A percentile compares a stretch with the other conserved stretches of the same genome.
Conservation (phyloP, 2,888 invertebrate species). For the Punctoribates punctum region DNA sequence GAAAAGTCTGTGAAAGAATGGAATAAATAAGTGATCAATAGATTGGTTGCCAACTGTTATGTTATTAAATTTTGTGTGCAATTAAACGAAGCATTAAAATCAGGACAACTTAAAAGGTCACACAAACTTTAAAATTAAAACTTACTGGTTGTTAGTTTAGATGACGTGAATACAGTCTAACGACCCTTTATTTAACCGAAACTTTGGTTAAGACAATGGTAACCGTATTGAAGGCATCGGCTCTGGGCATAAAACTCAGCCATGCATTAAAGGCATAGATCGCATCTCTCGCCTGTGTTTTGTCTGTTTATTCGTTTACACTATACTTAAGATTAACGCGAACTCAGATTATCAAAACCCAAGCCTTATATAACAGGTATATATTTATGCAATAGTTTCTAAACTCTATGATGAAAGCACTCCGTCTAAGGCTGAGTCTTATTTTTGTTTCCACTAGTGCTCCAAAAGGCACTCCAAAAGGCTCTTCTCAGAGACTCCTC, state of each 20-base stretch:
- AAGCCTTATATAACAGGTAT: slow-evolving; percentile 16
- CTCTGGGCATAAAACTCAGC: neutral
- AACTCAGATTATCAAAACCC: slow-evolving; percentile 14
- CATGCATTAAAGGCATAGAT: slow-evolving; percentile 28
- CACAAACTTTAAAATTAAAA: slow-evolving; percentile 4
- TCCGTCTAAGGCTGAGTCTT: slow-evolving; percentile 5
- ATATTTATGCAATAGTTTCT: slow-evolving; percentile 24
- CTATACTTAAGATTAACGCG: slow-evolving; percentile 25
- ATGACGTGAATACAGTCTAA: slow-evolving; percentile 23
- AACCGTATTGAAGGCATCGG: slow-evolving; percentile 18
- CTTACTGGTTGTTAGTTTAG: slow-evolving; percentile 27
- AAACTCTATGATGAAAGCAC: slow-evolving; percentile 28
- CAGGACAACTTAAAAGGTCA: slow-evolving; percentile 26
- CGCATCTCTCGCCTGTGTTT: slow-evolving; percentile 18
- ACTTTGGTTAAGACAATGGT: slow-evolving; percentile 25
- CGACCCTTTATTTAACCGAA: slow-evolving; percentile 27
- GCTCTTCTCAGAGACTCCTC: too few relatives aligned
- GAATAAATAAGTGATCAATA: slow-evolving; percentile 4
- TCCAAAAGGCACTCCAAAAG: neutral
- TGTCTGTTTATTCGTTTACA: slow-evolving; percentile 17
- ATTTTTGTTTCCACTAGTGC: neutral
- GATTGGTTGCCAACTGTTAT: neutral
- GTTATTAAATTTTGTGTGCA: neutral
- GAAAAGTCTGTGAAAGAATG: neutral
- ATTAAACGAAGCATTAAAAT: slow-evolving; percentile 32